Percentiles rank a stretch among this genome's conserved stretches.
phyloP scores from a whole-genome alignment of 2,797 vertebrate species.

The Manis javanica region DNA sequence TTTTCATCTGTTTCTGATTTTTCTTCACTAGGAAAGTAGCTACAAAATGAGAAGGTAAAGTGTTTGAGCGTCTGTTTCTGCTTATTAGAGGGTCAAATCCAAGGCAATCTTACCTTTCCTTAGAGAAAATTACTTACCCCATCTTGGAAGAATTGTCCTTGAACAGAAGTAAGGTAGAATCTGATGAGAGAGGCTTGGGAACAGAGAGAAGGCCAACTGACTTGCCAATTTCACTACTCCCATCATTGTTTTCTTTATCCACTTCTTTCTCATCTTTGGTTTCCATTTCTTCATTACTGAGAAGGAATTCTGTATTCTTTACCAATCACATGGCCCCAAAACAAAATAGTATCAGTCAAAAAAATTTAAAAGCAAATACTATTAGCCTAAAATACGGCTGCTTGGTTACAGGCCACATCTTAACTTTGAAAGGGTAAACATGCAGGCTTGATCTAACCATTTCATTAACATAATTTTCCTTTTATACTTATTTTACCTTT shows the following conservation, averaged over 20 bases:
- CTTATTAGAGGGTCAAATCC: conserved; percentile 1
- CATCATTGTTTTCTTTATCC: conserved; percentile 84
- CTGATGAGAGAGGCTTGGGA: conserved; percentile 88
- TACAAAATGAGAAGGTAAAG: conserved; percentile 75
- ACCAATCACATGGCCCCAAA: conserved; percentile 38
- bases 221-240: conserved; percentile 80
- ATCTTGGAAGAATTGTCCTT: conserved; percentile 95
- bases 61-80: conserved; percentile 17
- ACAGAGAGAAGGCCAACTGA: conserved; percentile 76
- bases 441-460: neutral
- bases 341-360: conserved; percentile 45
- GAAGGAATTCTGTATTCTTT: conserved; percentile 91
- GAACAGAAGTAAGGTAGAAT: conserved; percentile 94
- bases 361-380: neutral
- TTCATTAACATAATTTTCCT: neutral
- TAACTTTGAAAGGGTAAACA: conserved; percentile 18
- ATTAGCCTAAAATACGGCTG: neutral
- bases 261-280: conserved; percentile 85
- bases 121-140: conserved; percentile 86
- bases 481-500: conserved; percentile 7
- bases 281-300: conserved; percentile 86
- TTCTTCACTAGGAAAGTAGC: conserved; percentile 87
- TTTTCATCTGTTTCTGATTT: conserved; percentile 87
- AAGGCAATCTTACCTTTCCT: neutral
- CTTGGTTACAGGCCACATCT: neutral